phyloP scores from a whole-genome alignment of 2,888 invertebrate genomes.

The Sminthurinus aureus region DNA sequence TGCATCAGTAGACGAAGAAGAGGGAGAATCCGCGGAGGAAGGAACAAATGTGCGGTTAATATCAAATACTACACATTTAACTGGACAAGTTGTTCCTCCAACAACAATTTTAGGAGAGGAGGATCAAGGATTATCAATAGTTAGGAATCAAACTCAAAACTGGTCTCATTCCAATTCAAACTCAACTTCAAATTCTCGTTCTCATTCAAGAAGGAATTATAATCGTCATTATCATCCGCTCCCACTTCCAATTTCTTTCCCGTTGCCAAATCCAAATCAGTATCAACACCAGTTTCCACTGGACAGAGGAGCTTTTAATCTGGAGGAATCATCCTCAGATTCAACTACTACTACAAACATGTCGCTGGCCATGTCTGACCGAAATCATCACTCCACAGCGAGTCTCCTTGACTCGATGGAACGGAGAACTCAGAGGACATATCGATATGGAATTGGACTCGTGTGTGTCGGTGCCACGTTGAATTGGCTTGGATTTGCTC shows the following conservation, averaged over 20 bases:
- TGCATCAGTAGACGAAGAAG: background rate
- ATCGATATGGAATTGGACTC: constrained; percentile 77
- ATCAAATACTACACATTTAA: too few relatives aligned
- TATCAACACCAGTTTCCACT: background rate
- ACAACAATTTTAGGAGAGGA: background rate
- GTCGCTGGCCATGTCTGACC: constrained; percentile 21
- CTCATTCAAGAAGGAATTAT: too few relatives aligned
- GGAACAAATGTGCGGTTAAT: background rate
- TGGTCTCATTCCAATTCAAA: background rate
- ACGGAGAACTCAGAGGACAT: constrained; percentile 69
- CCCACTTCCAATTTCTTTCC: too few relatives aligned
- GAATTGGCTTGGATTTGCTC: constrained; percentile 77
- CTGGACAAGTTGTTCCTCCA: too few relatives aligned
- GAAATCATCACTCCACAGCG: constrained; percentile 42
- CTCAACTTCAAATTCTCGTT: too few relatives aligned
- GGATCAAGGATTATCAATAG: background rate
- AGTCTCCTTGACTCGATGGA: constrained; percentile 57
- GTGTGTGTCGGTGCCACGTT: constrained; percentile 76
- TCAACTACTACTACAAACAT: background rate
- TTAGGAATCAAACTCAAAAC: background rate
- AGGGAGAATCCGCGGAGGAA: background rate
- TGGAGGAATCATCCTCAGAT: background rate
- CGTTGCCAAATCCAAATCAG: background rate
- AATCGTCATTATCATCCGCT: too few relatives aligned
- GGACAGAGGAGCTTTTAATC: background rate